phyloP scores from a whole-genome alignment of 2,113 vertebrate species.

The Glareola pratincola region DNA sequence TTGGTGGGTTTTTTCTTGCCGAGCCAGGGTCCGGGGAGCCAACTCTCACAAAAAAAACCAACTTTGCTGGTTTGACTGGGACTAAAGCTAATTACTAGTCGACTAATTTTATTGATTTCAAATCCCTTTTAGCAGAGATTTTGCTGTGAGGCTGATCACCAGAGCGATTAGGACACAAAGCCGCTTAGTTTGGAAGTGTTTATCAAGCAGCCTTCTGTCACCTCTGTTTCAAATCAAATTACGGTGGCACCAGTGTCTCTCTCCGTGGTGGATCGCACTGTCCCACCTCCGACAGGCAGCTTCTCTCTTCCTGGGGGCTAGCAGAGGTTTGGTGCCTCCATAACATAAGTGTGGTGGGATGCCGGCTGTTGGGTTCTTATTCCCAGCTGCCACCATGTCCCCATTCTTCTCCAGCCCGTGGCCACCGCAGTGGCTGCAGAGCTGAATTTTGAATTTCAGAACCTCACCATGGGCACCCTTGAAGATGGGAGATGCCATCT shows the following conservation, averaged over 20 bases:
- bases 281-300: not conserved
- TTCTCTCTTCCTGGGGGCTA: not conserved
- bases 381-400: not conserved
- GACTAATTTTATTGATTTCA: slow-evolving; percentile 72
- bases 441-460: not conserved
- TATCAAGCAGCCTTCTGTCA: slow-evolving; percentile 67
- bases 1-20: accelerated
- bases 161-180: slow-evolving; percentile 65
- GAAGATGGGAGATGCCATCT: not conserved
- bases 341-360: not conserved
- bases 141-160: slow-evolving; percentile 56
- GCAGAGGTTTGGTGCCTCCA: not conserved
- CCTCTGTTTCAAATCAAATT: slow-evolving; percentile 39
- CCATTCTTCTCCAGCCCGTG: accelerated
- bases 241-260: not conserved
- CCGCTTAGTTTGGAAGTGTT: slow-evolving; percentile 67
- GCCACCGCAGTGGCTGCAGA: not conserved
- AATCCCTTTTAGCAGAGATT: slow-evolving; percentile 66
- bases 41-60: not conserved
- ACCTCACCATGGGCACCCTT: not conserved
- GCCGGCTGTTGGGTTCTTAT: not conserved
- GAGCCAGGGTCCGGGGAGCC: accelerated
- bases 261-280: accelerated
- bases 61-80: slow-evolving; percentile 6
- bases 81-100: slow-evolving; percentile 63